phyloP scores from a whole-genome alignment of 2,888 invertebrate species.

The Brenthis daphne region DNA sequence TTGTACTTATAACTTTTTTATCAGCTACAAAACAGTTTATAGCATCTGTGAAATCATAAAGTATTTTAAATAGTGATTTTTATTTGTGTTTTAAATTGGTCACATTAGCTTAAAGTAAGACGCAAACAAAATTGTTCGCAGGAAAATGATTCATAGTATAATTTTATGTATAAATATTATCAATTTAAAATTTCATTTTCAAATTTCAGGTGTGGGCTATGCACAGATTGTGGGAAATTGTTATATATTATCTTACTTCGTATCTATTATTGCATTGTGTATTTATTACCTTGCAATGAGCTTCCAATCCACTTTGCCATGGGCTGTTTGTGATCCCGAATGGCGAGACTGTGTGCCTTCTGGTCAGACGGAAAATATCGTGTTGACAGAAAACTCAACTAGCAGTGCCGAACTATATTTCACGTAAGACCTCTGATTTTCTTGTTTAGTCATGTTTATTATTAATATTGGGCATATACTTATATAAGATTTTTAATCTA shows the following conservation, averaged over 20 bases:
- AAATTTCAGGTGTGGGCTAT: conserved; percentile 84
- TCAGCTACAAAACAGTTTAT: too few species aligned
- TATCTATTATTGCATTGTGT: conserved; percentile 87
- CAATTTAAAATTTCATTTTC: background rate
- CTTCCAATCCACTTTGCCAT: conserved; percentile 86
- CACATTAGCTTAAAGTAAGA: background rate
- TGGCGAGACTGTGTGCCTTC: conserved; percentile 79
- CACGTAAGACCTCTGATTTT: conserved; percentile 61
- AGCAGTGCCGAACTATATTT: conserved; percentile 84
- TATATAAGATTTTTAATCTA: background rate
- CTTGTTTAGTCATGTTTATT: background rate
- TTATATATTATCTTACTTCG: conserved; percentile 89
- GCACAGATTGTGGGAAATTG: conserved; percentile 84
- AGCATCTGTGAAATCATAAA: too few species aligned
- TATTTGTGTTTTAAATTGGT: too few species aligned
- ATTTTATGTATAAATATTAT: background rate
- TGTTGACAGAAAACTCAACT: conserved; percentile 48
- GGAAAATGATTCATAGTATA: background rate
- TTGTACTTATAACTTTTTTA: too few species aligned
- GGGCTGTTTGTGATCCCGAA: conserved; percentile 84
- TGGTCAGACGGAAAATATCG: conserved; percentile 47
- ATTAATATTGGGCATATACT: background rate
- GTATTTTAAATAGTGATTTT: too few species aligned
- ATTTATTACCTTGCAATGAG: conserved; percentile 88
- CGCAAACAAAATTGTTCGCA: background rate